Evolutionary conservation across 2,888 invertebrate species (phyloP).

Genomic region (Drosophila neonasuta): DNA sequence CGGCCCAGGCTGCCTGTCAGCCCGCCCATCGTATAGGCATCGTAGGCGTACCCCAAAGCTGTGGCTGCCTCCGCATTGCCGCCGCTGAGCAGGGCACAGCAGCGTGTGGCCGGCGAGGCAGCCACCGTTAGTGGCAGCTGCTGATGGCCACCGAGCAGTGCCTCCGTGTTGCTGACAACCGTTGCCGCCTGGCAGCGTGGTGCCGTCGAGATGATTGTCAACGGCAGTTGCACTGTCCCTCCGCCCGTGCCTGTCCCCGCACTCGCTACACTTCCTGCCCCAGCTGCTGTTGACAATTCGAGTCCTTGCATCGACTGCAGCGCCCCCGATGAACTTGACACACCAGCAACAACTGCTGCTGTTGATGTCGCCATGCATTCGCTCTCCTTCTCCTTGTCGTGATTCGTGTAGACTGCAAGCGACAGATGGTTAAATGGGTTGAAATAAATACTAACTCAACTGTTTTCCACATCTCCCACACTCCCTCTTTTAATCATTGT

Average conservation of each 20-base stretch:
- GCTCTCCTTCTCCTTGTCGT: conserved; percentile 81
- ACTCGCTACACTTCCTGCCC: conserved; percentile 16
- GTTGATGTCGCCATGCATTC: conserved; percentile 76
- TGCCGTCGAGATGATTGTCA: conserved; percentile 81
- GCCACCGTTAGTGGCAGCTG: conserved; percentile 61
- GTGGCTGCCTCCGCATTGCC: conserved; percentile 52
- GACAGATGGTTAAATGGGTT: conserved; percentile 1
- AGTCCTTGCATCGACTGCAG: conserved; percentile 66
- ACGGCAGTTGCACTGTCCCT: conserved; percentile 72
- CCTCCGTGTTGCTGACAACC: conserved; percentile 63
- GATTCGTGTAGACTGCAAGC: conserved; percentile 80
- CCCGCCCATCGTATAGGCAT: conserved; percentile 70
- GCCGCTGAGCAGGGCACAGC: conserved; percentile 78
- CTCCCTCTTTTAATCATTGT: neutral
- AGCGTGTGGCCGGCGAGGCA: conserved; percentile 77
- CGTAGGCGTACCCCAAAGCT: conserved; percentile 69
- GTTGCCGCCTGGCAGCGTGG: conserved; percentile 76
- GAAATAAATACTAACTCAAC: neutral
- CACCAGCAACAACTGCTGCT: conserved; percentile 39
- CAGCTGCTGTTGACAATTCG: conserved; percentile 54
- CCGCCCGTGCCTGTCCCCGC: conserved; percentile 18
- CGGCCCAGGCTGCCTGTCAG: conserved; percentile 75
- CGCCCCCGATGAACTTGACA: conserved; percentile 42
- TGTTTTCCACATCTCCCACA: neutral
- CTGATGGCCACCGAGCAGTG: conserved; percentile 70